These are phyloP conservation scores for Arion vulgaris DNA, from an alignment of 1,140 invertebrate species.

Conservation along the genomic window DNA sequence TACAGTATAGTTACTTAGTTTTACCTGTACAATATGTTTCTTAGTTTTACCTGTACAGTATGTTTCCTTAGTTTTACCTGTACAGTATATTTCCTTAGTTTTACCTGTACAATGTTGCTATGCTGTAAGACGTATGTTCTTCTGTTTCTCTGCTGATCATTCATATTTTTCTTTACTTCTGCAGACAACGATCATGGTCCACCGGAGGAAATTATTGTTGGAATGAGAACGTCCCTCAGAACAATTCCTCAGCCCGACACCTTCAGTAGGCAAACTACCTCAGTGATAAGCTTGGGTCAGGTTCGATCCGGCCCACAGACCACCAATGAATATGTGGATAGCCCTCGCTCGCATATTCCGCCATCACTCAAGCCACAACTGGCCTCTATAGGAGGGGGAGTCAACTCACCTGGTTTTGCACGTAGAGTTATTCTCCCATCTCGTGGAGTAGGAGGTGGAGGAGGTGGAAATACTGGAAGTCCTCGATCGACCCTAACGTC, in stretches of 20 bases:
- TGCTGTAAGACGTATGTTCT: too few species aligned
- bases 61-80: too few species aligned
- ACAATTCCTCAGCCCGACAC: constrained; percentile 49
- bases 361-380: constrained; percentile 39
- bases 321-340: constrained; percentile 70
- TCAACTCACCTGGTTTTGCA: constrained; percentile 16
- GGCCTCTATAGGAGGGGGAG: constrained; percentile 20
- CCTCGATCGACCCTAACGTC: constrained; percentile 2
- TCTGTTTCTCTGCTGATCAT: too few species aligned
- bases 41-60: too few species aligned
- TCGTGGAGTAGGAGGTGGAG: constrained; percentile 21
- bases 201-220: constrained; percentile 10
- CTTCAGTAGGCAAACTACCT: constrained; percentile 16
- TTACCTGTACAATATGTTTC: too few species aligned
- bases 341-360: constrained; percentile 50
- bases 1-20: too few species aligned
- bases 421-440: constrained; percentile 17
- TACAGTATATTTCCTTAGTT: too few species aligned
- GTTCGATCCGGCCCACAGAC: constrained; percentile 60
- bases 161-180: not conserved
- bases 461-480: not conserved
- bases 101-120: too few species aligned
- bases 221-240: constrained; percentile 48
- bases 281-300: constrained; percentile 61
- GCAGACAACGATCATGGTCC: constrained; percentile 27